Evolutionary conservation across 2,888 invertebrate species (phyloP).

Genomic region (Drosophila picticornis): DNA sequence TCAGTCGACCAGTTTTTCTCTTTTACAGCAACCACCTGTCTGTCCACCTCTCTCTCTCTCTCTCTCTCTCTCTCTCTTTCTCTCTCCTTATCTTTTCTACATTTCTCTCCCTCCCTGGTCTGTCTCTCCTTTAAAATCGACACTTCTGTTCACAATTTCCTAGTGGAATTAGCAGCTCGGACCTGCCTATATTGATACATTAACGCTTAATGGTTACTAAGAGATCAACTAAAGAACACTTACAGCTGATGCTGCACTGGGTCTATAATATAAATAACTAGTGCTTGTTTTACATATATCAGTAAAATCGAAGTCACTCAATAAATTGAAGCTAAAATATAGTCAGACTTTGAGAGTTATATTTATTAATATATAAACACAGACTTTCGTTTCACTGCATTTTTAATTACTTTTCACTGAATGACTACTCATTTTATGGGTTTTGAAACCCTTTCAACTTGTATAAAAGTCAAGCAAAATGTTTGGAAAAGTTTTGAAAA

Average conservation of each 20-base stretch:
- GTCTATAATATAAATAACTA: not conserved
- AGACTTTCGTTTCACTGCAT: not conserved
- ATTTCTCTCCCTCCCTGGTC: not conserved
- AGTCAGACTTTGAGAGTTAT: not conserved
- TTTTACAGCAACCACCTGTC: not conserved
- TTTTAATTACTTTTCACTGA: not conserved
- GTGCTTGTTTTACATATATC: not conserved
- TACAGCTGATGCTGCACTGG: slow-evolving; percentile 26
- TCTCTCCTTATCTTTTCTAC: not conserved
- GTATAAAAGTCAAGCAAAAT: not conserved
- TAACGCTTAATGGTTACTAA: slow-evolving; percentile 32
- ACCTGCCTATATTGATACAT: slow-evolving; percentile 52
- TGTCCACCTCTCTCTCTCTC: not conserved
- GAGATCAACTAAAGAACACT: slow-evolving; percentile 17
- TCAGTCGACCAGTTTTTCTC: slow-evolving; percentile 25
- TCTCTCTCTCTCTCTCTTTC: not conserved
- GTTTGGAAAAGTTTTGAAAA: not conserved
- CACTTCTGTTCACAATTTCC: slow-evolving; percentile 42
- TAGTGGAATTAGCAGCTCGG: slow-evolving; percentile 54
- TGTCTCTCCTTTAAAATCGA: slow-evolving; percentile 36
- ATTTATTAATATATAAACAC: not conserved
- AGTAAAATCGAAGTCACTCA: not conserved
- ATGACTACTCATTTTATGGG: not conserved
- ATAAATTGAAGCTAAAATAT: not conserved
- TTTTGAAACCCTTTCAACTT: not conserved